Conservation (phyloP, 2,888 invertebrate species). For the Chalcis sispes region DNA sequence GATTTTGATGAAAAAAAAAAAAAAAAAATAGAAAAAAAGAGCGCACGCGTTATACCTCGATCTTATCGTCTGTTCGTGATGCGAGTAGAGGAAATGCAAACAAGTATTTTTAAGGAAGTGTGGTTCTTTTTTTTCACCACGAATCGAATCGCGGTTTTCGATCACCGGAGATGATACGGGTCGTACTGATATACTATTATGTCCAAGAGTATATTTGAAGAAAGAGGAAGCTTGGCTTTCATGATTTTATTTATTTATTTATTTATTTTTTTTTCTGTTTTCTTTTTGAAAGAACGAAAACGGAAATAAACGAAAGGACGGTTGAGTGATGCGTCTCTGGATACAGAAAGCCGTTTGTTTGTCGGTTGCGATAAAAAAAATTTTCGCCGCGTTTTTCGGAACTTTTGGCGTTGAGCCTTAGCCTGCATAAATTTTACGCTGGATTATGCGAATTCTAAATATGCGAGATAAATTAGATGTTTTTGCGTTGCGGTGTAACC, state of each 20-base stretch:
- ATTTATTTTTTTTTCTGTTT: neutral
- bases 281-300: neutral
- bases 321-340: neutral
- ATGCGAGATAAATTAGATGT: neutral
- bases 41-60: neutral
- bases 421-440: neutral
- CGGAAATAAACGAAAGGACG: too few species aligned
- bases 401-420: neutral
- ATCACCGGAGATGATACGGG: neutral
- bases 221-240: neutral
- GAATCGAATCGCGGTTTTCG: constrained; percentile 37
- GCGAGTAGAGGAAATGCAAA: neutral
- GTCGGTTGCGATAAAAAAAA: neutral
- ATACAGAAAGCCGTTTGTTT: too few species aligned
- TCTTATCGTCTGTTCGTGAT: too few species aligned
- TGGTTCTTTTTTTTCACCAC: constrained; percentile 6
- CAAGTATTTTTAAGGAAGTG: too few species aligned
- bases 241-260: neutral
- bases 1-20: too few species aligned
- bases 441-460: neutral
- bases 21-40: neutral
- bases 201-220: neutral
- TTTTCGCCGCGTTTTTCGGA: neutral
- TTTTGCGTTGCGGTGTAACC: too few species aligned
- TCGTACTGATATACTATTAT: neutral